Evolutionary conservation across 2,113 vertebrate genomes (phyloP).

Genomic region (Oncorhynchus gorbuscha): DNA sequence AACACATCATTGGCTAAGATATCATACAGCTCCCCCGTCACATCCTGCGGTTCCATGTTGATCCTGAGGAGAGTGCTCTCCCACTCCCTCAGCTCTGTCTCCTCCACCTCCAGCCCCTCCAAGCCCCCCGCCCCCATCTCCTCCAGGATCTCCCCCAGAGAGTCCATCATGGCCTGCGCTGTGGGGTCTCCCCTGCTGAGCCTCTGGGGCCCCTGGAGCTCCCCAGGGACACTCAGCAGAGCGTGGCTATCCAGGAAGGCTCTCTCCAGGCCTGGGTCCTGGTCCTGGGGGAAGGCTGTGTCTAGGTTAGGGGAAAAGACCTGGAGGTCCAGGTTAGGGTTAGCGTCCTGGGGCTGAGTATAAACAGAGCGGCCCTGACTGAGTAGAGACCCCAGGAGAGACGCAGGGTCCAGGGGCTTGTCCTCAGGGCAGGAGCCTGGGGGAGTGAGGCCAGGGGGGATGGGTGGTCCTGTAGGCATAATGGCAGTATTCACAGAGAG

Average conservation of each 20-base stretch:
- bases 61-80: slow-evolving; percentile 45
- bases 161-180: slow-evolving; percentile 23
- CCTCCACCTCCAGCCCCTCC: not conserved
- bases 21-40: not conserved
- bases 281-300: not conserved
- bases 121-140: not conserved
- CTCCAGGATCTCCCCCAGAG: slow-evolving; percentile 30
- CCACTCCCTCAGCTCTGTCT: slow-evolving; percentile 30
- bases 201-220: not conserved
- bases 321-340: not conserved
- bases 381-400: slow-evolving; percentile 52
- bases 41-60: not conserved
- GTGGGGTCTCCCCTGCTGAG: not conserved
- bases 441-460: not conserved
- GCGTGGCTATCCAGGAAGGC: slow-evolving; percentile 8
- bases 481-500: not conserved
- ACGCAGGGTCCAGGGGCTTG: slow-evolving; percentile 21
- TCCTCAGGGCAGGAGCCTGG: slow-evolving; percentile 11
- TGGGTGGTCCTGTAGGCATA: too few relatives aligned
- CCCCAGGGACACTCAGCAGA: not conserved
- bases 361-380: slow-evolving; percentile 53
- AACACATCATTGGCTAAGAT: slow-evolving; percentile 6
- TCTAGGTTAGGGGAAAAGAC: not conserved
- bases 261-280: slow-evolving; percentile 19
- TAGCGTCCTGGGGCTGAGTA: accelerated